Evolutionary conservation across 2,797 vertebrate species (phyloP).

Genomic region (Typhlichthys subterraneus): DNA sequence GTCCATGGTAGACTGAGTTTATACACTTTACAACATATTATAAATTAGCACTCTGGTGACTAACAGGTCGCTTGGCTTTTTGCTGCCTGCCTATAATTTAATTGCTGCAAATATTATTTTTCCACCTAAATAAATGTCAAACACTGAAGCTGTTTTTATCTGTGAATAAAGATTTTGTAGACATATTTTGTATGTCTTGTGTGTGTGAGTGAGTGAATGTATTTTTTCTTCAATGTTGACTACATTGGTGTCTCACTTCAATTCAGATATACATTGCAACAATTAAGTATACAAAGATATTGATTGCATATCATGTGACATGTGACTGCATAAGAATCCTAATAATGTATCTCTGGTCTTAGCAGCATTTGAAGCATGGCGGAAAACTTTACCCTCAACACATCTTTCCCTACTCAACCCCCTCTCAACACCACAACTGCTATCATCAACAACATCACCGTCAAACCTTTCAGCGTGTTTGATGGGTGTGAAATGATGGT

Average conservation of each 20-base stretch:
- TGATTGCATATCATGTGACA: too few species aligned
- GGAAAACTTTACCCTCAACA: background rate
- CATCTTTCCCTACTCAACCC: slow-evolving; percentile 29
- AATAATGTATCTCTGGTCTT: background rate
- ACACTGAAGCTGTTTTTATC: background rate
- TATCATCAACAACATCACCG: slow-evolving; percentile 47
- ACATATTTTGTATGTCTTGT: background rate
- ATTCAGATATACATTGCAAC: too few species aligned
- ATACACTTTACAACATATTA: slow-evolving; percentile 6
- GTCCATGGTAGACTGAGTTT: slow-evolving; percentile 13
- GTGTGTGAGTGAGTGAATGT: background rate
- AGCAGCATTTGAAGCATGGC: slow-evolving; percentile 54
- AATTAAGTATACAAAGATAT: too few species aligned
- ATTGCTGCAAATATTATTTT: background rate
- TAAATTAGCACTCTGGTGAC: background rate
- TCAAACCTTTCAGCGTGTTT: slow-evolving; percentile 67
- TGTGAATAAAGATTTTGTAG: background rate
- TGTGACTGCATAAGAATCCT: slow-evolving; percentile 8
- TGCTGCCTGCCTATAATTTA: background rate
- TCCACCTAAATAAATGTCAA: background rate
- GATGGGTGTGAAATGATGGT: slow-evolving; percentile 67
- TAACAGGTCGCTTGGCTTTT: background rate
- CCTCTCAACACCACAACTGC: background rate
- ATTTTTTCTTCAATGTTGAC: too few species aligned
- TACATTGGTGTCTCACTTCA: too few species aligned